A percentile compares a stretch with the other conserved stretches of the same genome.
Evolutionary conservation across 1,140 invertebrate genomes (phyloP).

Genomic region (Zaprionus africanus): DNA sequence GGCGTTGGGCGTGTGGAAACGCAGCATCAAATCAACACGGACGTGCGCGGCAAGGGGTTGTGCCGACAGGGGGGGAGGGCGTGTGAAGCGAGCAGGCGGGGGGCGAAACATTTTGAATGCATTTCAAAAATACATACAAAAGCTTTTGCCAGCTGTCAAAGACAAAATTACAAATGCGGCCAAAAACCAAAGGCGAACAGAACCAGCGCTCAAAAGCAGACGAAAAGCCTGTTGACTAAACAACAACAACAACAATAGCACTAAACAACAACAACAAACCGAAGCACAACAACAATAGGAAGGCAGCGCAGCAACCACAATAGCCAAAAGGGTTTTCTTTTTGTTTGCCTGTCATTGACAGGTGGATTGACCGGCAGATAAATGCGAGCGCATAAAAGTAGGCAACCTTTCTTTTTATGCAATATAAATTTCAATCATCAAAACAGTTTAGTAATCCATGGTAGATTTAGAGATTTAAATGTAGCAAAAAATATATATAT

Average conservation of each 20-base stretch:
- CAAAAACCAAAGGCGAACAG: slow-evolving; percentile 46
- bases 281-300: slow-evolving; percentile 25
- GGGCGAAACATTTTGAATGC: slow-evolving; percentile 16
- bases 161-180: slow-evolving; percentile 62
- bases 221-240: slow-evolving; percentile 23
- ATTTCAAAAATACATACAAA: slow-evolving; percentile 42
- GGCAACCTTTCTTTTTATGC: slow-evolving; percentile 53
- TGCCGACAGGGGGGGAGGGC: not conserved
- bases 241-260: not conserved
- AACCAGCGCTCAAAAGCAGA: slow-evolving; percentile 26
- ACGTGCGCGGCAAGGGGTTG: not conserved
- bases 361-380: slow-evolving; percentile 64
- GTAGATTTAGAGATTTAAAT: not conserved
- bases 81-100: not conserved
- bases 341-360: slow-evolving; percentile 52
- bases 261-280: slow-evolving; percentile 15
- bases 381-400: slow-evolving; percentile 52
- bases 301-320: slow-evolving; percentile 32
- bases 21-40: not conserved
- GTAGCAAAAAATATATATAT: too few relatives aligned
- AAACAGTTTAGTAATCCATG: not conserved
- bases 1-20: slow-evolving; percentile 19
- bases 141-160: slow-evolving; percentile 65
- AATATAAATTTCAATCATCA: slow-evolving; percentile 25
- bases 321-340: slow-evolving; percentile 46